Percentiles rank a stretch among this genome's conserved stretches.
Evolutionary conservation across 2,888 invertebrate species (phyloP).

Genomic region (Xylophagus ater): DNA sequence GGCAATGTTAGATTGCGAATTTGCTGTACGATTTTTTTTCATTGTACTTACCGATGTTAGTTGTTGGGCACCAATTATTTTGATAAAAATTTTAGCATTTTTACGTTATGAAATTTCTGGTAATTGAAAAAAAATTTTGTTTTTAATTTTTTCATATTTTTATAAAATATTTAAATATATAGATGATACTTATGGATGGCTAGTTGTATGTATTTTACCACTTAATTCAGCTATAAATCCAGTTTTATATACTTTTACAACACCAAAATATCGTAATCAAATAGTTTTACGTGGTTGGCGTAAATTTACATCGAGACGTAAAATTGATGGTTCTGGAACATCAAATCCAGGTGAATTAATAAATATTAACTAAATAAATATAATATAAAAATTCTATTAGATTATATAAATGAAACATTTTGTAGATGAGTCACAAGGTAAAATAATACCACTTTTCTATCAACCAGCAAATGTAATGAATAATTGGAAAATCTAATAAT

Average conservation of each 20-base stretch:
- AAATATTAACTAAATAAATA: neutral
- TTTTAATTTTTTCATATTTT: constrained; percentile 8
- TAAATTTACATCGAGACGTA: constrained; percentile 33
- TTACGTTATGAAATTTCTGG: constrained; percentile 44
- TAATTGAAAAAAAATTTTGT: constrained; percentile 23
- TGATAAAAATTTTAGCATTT: constrained; percentile 51
- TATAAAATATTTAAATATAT: constrained; percentile 7
- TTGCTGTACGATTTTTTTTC: constrained; percentile 54
- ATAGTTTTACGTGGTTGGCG: constrained; percentile 38
- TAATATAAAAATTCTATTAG: neutral
- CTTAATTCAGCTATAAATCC: constrained; percentile 58
- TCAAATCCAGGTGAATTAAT: constrained; percentile 13
- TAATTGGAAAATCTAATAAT: constrained; percentile 7
- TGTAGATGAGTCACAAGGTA: constrained; percentile 16
- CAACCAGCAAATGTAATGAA: constrained; percentile 10
- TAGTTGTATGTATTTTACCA: constrained; percentile 55
- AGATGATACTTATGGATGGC: constrained; percentile 54
- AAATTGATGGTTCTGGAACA: constrained; percentile 29
- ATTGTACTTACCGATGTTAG: constrained; percentile 58
- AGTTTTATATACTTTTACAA: constrained; percentile 55
- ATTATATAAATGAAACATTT: no score
- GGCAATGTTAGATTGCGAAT: constrained; percentile 49
- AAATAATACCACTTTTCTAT: constrained; percentile 15
- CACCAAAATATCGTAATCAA: constrained; percentile 49
- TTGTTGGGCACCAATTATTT: constrained; percentile 60